Conservation (phyloP, 2,888 invertebrate species). For the Sericinus montela region DNA sequence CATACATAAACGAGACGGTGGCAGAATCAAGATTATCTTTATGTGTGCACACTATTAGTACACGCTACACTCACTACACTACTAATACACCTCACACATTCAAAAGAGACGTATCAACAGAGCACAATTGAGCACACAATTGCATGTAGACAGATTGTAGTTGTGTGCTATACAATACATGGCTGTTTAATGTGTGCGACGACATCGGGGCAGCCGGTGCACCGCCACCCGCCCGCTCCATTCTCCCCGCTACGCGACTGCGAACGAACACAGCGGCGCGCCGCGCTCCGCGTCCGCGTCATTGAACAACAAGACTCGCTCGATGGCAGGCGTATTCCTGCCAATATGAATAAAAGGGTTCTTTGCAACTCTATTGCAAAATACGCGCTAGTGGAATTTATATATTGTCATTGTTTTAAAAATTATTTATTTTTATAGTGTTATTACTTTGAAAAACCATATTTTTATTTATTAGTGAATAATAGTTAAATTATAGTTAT, state of each 20-base stretch:
- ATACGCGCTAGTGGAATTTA: slow-evolving; percentile 75
- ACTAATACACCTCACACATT: slow-evolving; percentile 49
- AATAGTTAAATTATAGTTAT: slow-evolving; percentile 69
- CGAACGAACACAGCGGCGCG: slow-evolving; percentile 70
- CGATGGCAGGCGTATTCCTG: slow-evolving; percentile 75
- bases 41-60: slow-evolving; percentile 59
- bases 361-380: slow-evolving; percentile 66
- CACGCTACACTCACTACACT: slow-evolving; percentile 47
- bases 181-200: slow-evolving; percentile 61
- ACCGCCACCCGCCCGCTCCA: slow-evolving; percentile 58
- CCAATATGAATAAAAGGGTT: slow-evolving; percentile 75
- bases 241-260: slow-evolving; percentile 73
- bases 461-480: slow-evolving; percentile 77
- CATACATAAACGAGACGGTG: slow-evolving; percentile 65
- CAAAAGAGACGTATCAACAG: slow-evolving; percentile 46
- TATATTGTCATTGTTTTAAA: slow-evolving; percentile 67
- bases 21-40: slow-evolving; percentile 64
- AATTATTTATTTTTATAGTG: slow-evolving; percentile 77
- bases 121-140: slow-evolving; percentile 64
- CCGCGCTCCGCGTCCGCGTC: slow-evolving; percentile 69
- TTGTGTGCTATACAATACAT: slow-evolving; percentile 51
- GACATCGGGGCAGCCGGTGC: slow-evolving; percentile 77
- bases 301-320: slow-evolving; percentile 78
- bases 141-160: slow-evolving; percentile 66
- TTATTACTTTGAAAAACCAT: slow-evolving; percentile 61